Evolutionary conservation across 2,113 vertebrate genomes (phyloP).

Genomic region (Uria aalge): DNA sequence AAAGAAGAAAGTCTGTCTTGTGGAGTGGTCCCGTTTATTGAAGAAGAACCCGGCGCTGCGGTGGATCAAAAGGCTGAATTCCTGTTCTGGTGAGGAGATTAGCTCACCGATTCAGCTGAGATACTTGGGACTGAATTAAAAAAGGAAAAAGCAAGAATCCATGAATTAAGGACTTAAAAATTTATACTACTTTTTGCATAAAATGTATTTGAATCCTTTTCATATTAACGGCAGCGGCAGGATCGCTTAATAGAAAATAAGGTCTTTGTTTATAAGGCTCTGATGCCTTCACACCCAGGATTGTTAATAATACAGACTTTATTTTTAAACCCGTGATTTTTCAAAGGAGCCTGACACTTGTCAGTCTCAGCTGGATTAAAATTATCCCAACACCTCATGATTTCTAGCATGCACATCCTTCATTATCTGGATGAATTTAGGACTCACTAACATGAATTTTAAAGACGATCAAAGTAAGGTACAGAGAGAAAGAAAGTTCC

Average conservation of each 20-base stretch:
- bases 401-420: not conserved
- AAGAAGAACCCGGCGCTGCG: not conserved
- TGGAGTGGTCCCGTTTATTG: not conserved
- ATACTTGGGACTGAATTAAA: not conserved
- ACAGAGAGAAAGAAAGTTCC: not conserved
- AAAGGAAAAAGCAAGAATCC: not conserved
- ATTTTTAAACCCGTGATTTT: not conserved
- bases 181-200: not conserved
- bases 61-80: not conserved
- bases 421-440: not conserved
- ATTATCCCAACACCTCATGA: not conserved
- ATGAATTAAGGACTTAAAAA: not conserved
- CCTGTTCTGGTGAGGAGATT: not conserved
- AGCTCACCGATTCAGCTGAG: not conserved
- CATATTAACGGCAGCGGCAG: not conserved
- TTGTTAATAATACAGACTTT: not conserved
- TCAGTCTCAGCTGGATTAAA: slow-evolving; percentile 29
- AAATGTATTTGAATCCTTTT: not conserved
- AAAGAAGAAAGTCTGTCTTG: not conserved
- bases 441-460: not conserved
- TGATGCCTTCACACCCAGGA: not conserved
- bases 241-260: not conserved
- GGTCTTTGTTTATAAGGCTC: not conserved
- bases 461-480: not conserved
- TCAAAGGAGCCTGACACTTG: slow-evolving; percentile 1